Evolutionary conservation across 30 jellyfish, hydroid and myxozoan species (phyloP).

Genomic region (Morbakka virulenta): DNA sequence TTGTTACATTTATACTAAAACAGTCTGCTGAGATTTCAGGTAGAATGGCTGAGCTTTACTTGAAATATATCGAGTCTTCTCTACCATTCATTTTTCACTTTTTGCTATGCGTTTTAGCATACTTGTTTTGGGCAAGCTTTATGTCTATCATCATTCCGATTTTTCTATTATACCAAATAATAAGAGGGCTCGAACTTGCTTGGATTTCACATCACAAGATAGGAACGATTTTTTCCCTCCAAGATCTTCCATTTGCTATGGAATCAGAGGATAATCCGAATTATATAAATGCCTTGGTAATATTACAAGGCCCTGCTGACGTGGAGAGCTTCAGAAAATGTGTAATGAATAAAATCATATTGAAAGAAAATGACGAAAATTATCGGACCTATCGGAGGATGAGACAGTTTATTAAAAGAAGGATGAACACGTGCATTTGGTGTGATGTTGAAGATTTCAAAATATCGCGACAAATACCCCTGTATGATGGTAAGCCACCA

Average conservation of each 20-base stretch:
- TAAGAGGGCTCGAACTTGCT: conserved; percentile 61
- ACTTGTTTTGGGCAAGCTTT: conserved; percentile 87
- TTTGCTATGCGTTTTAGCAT: conserved; percentile 90
- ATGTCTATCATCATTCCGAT: conserved; percentile 82
- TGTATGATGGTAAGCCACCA: conserved; percentile 39
- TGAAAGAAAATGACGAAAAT: conserved; percentile 30
- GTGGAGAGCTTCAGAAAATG: conserved; percentile 50
- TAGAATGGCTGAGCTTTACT: conserved; percentile 82
- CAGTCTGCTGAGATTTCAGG: too few relatives aligned
- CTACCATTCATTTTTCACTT: conserved; percentile 91
- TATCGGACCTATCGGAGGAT: conserved; percentile 59
- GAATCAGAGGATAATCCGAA: conserved; percentile 86
- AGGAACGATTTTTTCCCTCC: conserved; percentile 73
- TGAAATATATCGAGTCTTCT: conserved; percentile 77
- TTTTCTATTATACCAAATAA: conserved; percentile 58
- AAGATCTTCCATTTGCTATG: conserved; percentile 70
- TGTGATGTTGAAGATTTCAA: conserved; percentile 77
- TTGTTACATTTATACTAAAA: too few relatives aligned
- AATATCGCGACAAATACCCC: conserved; percentile 75
- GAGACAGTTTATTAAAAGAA: conserved; percentile 68
- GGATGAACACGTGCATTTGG: conserved; percentile 84
- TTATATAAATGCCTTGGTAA: conserved; percentile 67
- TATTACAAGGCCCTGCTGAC: conserved; percentile 70
- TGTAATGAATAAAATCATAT: conserved; percentile 56
- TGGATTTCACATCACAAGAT: conserved; percentile 56